Base-by-base conservation (phyloP, 92 coral and sea anemone genomes). In the Umimayanthus chanpuru region DNA sequence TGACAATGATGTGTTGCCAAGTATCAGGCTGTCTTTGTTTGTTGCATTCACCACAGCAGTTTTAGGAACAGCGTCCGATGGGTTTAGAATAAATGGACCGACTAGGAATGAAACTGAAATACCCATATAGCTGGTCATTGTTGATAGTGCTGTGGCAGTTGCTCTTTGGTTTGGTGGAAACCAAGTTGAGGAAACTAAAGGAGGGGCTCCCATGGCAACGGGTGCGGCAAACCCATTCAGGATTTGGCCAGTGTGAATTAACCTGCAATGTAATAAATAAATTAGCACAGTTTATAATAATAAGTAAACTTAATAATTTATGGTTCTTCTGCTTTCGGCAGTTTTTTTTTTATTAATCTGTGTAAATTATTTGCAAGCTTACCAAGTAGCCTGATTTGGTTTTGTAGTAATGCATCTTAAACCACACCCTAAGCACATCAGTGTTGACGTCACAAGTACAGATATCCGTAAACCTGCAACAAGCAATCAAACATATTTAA, bases 151-250 rank as follows among this genome's bases (percentile, higher is more conserved):
- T 14, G 99, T 97, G 3, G 99, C 98, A 68, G 98, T 94, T 14
- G 99, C 98, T 79, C 99, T 81, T 82, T 97, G 99, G 86, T 92
- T 85, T 53, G 99, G 99, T 39, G 99, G 99, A 85, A 97, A 97
- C 99, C 99, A 97, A 21, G 99, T 97, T 4, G 99, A 95, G 0
- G 99, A 97, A 68, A 97, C 92, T 78, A 97, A 73, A 3, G 99
- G 94, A 23, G 99, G 98, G 25, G 98, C 98, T 43, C 98, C 98
- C 99, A 97, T 95, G 18, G 98, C 96, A 65, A 95, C 97, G 10
- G 99, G 99, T 6, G 98, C 99, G 1, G 94, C 98, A 64, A 97
- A 91, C 77, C 93, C 99, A 94, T 90, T 92, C 30, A 97, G 89
- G 86, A 97, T 92, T 81, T 97, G 99, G 40, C 99, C 99, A 8